Evolutionary conservation across 1,140 invertebrate genomes (phyloP), one percentile per base, ranked within the genome.

Genomic region (Scaptomyza hsui): DNA sequence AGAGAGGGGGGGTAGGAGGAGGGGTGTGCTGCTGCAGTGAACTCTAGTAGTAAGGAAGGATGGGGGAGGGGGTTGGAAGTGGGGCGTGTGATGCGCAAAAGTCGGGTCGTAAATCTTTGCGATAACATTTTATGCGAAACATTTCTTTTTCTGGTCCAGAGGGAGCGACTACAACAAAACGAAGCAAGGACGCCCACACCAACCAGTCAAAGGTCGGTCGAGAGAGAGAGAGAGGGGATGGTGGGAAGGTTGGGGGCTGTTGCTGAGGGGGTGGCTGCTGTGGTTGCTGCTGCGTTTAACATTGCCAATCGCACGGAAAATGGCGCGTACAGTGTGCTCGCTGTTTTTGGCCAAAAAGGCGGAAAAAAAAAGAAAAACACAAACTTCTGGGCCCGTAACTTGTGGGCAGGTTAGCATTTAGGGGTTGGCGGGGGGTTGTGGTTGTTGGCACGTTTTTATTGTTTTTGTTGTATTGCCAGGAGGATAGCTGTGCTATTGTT

Each of bases 41-140:
- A 7, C 26, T 21, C 19, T 29, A 29, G 26, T 29, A 29, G 26
- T 7, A 7, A 26, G 60, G 35, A 10, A 18, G 15, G 3, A 24
- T 15, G 57, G 18, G 24, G 12, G 41, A 26, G 26, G 1, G 53
- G 51, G n/a, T 18, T 9, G 18, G 18, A n/a, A 72, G 68, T 61
- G 32, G 63, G 79, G 75, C 75, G 78, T 88, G 82, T 90, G 90
- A 91, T 91, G 90, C 90, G 90, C 89, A 91, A 91, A 91, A 91
- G 90, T 91, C 90, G 90, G 90, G 86, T 91, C 90, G 90, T 91
- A 91, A 91, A 91, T 91, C 90, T 91, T 91, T 72, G 78, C 85
- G 90, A 91, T 91, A 91, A 91, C 90, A 91, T 90, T 91, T 91
- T 91, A 91, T 91, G 90, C 90, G 90, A 91, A 91, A 91, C 90